phyloP scores from a whole-genome alignment of 2,113 vertebrate species.

The Alexandromys fortis region DNA sequence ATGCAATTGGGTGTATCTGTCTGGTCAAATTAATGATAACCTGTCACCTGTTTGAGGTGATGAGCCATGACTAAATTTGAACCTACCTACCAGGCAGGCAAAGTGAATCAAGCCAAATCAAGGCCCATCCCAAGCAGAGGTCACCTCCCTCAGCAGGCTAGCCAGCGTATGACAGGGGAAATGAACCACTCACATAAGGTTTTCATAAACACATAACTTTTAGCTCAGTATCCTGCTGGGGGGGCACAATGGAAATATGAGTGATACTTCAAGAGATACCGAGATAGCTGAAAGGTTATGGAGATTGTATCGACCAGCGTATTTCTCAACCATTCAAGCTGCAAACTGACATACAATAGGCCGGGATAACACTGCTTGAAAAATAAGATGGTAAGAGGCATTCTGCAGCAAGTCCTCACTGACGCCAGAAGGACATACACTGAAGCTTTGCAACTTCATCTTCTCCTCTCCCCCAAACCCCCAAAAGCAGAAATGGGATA shows the following conservation, averaged over 20 bases:
- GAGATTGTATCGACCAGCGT: neutral
- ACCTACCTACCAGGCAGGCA: slow-evolving; percentile 2
- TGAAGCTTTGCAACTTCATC: neutral
- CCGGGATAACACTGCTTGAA: slow-evolving; percentile 18
- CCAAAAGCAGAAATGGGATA: neutral
- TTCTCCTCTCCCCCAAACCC: neutral
- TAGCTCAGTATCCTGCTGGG: slow-evolving; percentile 20
- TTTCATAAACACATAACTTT: slow-evolving; percentile 44
- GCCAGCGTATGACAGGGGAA: neutral
- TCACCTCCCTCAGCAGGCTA: slow-evolving; percentile 24
- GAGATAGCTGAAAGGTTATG: neutral
- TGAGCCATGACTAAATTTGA: slow-evolving; percentile 66
- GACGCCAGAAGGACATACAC: neutral
- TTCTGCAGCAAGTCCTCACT: neutral
- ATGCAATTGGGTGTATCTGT: slow-evolving; percentile 42
- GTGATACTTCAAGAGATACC: slow-evolving; percentile 33
- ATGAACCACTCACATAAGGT: slow-evolving; percentile 29
- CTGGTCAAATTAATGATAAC: slow-evolving; percentile 57
- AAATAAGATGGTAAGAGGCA: slow-evolving; percentile 17
- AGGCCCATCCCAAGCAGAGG: neutral
- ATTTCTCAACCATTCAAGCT: slow-evolving; percentile 10
- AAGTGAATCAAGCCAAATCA: slow-evolving; percentile 44
- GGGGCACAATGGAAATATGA: slow-evolving; percentile 26
- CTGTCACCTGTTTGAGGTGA: slow-evolving; percentile 28
- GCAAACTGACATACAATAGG: slow-evolving; percentile 12